A percentile compares a stretch with the other conserved stretches of the same genome.
Conservation (phyloP, 2,113 vertebrate species). For the Mugil cephalus region DNA sequence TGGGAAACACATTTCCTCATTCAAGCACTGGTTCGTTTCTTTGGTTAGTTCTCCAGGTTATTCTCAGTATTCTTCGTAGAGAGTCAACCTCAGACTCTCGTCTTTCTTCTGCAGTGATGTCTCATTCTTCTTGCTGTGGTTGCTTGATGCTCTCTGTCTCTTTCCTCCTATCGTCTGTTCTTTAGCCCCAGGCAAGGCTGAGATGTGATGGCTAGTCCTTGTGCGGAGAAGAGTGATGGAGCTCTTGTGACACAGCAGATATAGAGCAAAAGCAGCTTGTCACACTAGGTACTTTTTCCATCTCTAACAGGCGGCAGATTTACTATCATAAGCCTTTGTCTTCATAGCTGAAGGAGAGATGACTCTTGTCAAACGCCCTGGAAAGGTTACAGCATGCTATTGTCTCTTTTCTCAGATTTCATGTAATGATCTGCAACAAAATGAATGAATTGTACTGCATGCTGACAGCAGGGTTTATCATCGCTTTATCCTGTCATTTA, state of each 20-base stretch:
- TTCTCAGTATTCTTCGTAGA: slow-evolving; percentile 20
- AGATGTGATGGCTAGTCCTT: slow-evolving; percentile 52
- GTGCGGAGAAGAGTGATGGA: slow-evolving; percentile 52
- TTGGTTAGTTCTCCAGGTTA: slow-evolving; percentile 41
- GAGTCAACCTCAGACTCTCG: slow-evolving; percentile 34
- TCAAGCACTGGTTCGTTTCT: not conserved
- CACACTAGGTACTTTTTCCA: slow-evolving; percentile 40
- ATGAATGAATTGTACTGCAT: slow-evolving; percentile 15
- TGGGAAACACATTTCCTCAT: not conserved
- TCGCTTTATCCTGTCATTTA: slow-evolving; percentile 42
- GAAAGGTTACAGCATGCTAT: slow-evolving; percentile 38
- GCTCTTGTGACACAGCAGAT: slow-evolving; percentile 48
- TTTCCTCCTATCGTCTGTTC: slow-evolving; percentile 33
- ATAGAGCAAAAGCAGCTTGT: slow-evolving; percentile 67
- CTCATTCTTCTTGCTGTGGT: slow-evolving; percentile 48
- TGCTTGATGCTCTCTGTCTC: slow-evolving; percentile 35
- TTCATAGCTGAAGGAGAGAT: slow-evolving; percentile 66
- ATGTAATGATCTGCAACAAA: slow-evolving; percentile 33
- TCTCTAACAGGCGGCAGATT: slow-evolving; percentile 60
- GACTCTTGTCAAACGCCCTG: slow-evolving; percentile 47
- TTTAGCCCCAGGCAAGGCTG: slow-evolving; percentile 51
- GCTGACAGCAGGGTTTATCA: slow-evolving; percentile 36
- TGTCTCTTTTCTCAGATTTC: slow-evolving; percentile 42
- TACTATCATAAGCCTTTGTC: slow-evolving; percentile 63
- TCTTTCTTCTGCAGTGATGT: slow-evolving; percentile 58